A percentile compares a stretch with the other conserved stretches of the same genome.
phyloP scores from a whole-genome alignment of 2,888 invertebrate genomes.

The Calliphora vomitoria region DNA sequence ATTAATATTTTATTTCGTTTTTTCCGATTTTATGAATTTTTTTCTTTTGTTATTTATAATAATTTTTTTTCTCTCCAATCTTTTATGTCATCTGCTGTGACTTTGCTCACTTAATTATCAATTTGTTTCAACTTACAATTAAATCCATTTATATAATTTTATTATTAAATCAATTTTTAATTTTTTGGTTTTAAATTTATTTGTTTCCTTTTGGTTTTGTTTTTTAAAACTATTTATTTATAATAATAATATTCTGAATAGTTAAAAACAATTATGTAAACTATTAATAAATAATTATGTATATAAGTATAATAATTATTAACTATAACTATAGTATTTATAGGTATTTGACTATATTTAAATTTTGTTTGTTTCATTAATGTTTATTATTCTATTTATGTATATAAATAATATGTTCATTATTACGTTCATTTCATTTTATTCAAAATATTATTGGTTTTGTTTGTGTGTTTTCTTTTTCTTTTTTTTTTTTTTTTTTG shows the following conservation, averaged over 20 bases:
- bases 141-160: conserved; percentile 64
- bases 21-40: conserved; percentile 52
- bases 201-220: conserved; percentile 20
- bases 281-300: conserved; percentile 62
- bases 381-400: conserved; percentile 23
- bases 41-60: conserved; percentile 72
- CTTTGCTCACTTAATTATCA: conserved; percentile 58
- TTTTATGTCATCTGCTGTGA: conserved; percentile 57
- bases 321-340: conserved; percentile 53
- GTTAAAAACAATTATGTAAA: conserved; percentile 71
- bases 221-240: conserved; percentile 59
- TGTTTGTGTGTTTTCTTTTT: conserved; percentile 4
- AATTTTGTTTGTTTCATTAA: conserved; percentile 7
- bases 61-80: conserved; percentile 57
- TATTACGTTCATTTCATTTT: conserved; percentile 27
- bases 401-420: conserved; percentile 23
- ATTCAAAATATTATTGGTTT: not conserved
- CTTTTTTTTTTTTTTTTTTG: not conserved
- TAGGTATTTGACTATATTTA: conserved; percentile 35
- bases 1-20: conserved; percentile 63
- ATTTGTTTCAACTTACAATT: conserved; percentile 65
- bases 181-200: conserved; percentile 11
- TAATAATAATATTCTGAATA: conserved; percentile 57
- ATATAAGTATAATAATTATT: conserved; percentile 48
- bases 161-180: conserved; percentile 49